These are phyloP conservation scores for Plectropomus leopardus DNA, from an alignment of 2,113 vertebrate genomes.

Conservation along the genomic window DNA sequence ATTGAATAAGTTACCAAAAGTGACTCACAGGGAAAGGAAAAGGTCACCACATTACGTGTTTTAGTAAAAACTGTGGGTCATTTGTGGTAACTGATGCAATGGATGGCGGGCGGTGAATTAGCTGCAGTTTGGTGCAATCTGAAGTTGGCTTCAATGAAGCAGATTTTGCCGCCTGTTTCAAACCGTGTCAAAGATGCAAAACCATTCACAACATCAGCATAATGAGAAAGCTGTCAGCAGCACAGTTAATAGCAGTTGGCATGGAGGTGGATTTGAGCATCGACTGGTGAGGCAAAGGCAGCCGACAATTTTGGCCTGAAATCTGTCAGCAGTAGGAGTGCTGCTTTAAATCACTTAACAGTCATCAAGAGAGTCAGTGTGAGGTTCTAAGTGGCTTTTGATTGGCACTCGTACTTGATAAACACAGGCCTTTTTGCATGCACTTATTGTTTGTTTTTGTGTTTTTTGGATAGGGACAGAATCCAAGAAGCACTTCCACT, in stretches of 20 bases:
- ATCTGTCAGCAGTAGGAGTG: constrained; percentile 31
- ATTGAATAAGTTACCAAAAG: constrained; percentile 52
- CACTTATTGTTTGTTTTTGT: background rate
- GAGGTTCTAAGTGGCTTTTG: constrained; percentile 9
- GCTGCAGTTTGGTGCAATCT: constrained; percentile 25
- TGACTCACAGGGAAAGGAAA: background rate
- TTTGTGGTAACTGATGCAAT: constrained; percentile 59
- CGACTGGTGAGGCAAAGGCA: constrained; percentile 24
- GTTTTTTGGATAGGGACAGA: background rate
- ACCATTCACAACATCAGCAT: constrained; percentile 31
- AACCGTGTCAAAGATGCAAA: constrained; percentile 13
- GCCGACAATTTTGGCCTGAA: constrained; percentile 25
- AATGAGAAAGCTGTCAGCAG: constrained; percentile 42
- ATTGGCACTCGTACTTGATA: constrained; percentile 21
- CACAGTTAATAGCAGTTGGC: constrained; percentile 25
- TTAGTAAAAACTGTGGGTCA: constrained; percentile 9
- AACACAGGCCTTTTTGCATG: constrained; percentile 38
- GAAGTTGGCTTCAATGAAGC: background rate
- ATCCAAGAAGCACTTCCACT: constrained; percentile 41
- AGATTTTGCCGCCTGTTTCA: background rate
- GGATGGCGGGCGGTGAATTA: constrained; percentile 26
- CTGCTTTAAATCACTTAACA: constrained; percentile 27
- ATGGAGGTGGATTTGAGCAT: constrained; percentile 21
- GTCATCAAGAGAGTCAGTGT: constrained; percentile 1
- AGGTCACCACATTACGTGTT: background rate